Percentiles rank a stretch among this genome's conserved stretches.
Evolutionary conservation across 2,797 vertebrate species (phyloP).

Genomic region (Diplodus puntazzo): DNA sequence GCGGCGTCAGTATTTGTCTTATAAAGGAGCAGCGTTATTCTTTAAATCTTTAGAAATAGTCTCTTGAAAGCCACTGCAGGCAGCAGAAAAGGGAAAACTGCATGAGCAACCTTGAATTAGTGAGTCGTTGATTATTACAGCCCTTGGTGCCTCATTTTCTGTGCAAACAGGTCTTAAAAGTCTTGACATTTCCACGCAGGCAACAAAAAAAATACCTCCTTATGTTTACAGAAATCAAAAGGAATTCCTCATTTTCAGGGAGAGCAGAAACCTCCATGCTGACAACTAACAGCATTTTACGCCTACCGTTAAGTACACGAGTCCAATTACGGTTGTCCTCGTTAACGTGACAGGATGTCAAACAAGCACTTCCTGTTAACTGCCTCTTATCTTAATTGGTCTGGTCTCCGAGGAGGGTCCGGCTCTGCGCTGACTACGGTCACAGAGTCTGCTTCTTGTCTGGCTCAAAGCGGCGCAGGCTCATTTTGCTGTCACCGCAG

Average conservation of each 20-base stretch:
- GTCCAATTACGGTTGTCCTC: constrained; percentile 79
- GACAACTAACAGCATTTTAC: constrained; percentile 74
- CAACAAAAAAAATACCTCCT: constrained; percentile 4
- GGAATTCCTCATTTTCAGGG: constrained; percentile 24
- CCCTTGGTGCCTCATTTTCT: constrained; percentile 40
- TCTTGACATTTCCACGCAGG: constrained; percentile 38
- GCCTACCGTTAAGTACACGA: constrained; percentile 75
- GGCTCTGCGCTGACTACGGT: constrained; percentile 58
- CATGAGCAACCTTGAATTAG: not conserved
- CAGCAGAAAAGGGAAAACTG: not conserved
- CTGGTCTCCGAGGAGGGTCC: constrained; percentile 81
- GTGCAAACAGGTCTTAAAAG: constrained; percentile 27
- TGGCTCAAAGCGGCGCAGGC: constrained; percentile 54
- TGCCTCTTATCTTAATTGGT: constrained; percentile 87
- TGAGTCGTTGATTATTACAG: constrained; percentile 2
- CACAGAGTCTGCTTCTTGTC: constrained; percentile 79
- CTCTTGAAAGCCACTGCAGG: not conserved
- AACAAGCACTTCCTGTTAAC: constrained; percentile 89
- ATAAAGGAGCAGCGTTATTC: not conserved
- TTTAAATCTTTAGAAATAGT: constrained; percentile 5
- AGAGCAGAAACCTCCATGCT: constrained; percentile 29
- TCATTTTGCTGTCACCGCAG: constrained; percentile 70
- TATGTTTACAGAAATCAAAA: constrained; percentile 46
- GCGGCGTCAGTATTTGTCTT: not conserved
- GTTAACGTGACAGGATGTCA: constrained; percentile 87